Evolutionary conservation across 2,888 invertebrate species (phyloP).

Genomic region (Hydraecia micacea): DNA sequence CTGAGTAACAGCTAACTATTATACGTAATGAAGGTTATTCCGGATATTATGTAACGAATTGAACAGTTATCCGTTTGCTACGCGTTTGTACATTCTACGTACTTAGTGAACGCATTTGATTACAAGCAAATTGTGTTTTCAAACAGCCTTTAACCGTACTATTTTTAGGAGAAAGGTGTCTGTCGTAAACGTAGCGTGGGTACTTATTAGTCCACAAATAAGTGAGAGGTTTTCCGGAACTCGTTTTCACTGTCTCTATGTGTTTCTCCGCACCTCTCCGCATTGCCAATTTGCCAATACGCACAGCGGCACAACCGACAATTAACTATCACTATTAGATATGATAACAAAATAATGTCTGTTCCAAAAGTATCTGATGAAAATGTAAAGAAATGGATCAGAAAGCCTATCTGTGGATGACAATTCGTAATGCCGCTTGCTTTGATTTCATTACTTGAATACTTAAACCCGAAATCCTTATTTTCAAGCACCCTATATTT

Average conservation of each 20-base stretch:
- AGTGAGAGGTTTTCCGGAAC: constrained; percentile 15
- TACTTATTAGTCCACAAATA: constrained; percentile 16
- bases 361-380: background rate
- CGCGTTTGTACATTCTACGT: background rate
- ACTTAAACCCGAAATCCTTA: background rate
- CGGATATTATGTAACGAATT: constrained; percentile 22
- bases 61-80: constrained; percentile 9
- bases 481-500: background rate
- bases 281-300: background rate
- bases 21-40: constrained; percentile 30
- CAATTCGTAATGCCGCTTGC: background rate
- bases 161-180: background rate
- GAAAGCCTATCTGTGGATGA: background rate
- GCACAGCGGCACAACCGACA: background rate
- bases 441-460: background rate
- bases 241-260: background rate
- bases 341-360: background rate
- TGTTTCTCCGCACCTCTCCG: background rate
- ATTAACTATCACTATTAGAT: background rate
- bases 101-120: background rate
- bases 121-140: constrained; percentile 2
- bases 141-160: background rate
- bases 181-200: background rate
- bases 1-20: constrained; percentile 32
- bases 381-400: background rate